Evolutionary conservation across 2,888 invertebrate species (phyloP).

Genomic region (Lepidochitona cinerea): DNA sequence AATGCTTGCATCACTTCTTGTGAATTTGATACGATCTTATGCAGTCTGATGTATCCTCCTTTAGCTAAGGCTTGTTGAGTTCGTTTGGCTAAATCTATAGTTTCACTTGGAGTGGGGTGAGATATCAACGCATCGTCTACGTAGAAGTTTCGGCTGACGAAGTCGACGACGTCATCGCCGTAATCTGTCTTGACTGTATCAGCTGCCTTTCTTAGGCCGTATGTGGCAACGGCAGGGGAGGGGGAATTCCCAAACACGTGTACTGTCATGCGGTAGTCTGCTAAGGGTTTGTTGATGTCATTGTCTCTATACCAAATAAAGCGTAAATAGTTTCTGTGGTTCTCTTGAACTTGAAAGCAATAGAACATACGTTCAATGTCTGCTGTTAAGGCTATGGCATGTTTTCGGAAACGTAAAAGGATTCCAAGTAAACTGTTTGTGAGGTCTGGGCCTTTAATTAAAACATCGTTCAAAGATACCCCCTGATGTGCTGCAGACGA

Average conservation of each 20-base stretch:
- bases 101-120: neutral
- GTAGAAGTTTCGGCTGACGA: slow-evolving; percentile 17
- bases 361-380: slow-evolving; percentile 23
- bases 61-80: slow-evolving; percentile 8
- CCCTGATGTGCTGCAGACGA: slow-evolving; percentile 23
- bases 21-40: slow-evolving; percentile 17
- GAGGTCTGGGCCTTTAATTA: slow-evolving; percentile 22
- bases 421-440: slow-evolving; percentile 18
- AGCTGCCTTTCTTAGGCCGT: slow-evolving; percentile 27
- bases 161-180: neutral
- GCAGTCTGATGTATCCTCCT: slow-evolving; percentile 13
- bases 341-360: slow-evolving; percentile 13
- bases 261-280: slow-evolving; percentile 30
- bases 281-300: slow-evolving; percentile 6
- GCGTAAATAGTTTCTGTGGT: slow-evolving; percentile 28
- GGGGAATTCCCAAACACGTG: slow-evolving; percentile 21
- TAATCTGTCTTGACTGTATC: neutral
- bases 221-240: slow-evolving; percentile 33
- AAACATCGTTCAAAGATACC: slow-evolving; percentile 10
- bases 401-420: slow-evolving; percentile 14
- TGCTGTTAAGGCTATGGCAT: slow-evolving; percentile 9
- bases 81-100: slow-evolving; percentile 11
- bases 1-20: slow-evolving; percentile 15
- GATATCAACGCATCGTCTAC: slow-evolving; percentile 23
- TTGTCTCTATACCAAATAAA: slow-evolving; percentile 38